Conservation (phyloP, 2,113 vertebrate genomes). For the Grantiella picta region DNA sequence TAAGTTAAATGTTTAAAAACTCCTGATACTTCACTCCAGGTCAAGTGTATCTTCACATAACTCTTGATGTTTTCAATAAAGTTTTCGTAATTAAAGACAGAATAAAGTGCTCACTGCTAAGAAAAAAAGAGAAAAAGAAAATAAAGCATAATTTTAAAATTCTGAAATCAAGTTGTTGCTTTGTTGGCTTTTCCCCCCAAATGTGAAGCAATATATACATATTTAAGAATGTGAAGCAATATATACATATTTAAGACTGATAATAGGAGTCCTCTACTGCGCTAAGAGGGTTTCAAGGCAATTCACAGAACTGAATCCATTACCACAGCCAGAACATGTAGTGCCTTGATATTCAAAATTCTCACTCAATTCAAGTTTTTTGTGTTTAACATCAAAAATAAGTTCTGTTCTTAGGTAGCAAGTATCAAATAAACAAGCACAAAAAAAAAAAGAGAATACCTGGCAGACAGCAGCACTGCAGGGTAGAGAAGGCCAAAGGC, state of each 20-base stretch:
- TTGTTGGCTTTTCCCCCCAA: not conserved
- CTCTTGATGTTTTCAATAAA: slow-evolving; percentile 60
- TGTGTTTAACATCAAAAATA: not conserved
- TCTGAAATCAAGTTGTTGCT: not conserved
- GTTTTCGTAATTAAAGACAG: slow-evolving; percentile 5
- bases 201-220: not conserved
- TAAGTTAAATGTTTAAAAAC: slow-evolving; percentile 81
- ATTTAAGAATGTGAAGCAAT: not conserved
- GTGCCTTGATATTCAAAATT: not conserved
- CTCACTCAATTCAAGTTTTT: not conserved
- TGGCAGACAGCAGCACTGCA: not conserved
- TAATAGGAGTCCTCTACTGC: not conserved
- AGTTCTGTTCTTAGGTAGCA: not conserved
- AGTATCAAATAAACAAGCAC: not conserved
- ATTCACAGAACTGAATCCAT: not conserved
- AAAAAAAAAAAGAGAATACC: not conserved
- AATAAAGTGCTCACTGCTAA: not conserved
- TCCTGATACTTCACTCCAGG: slow-evolving; percentile 71
- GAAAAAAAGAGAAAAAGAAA: not conserved
- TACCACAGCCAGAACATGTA: not conserved
- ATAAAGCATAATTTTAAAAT: not conserved
- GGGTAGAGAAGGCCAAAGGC: not conserved
- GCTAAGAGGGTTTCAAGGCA: not conserved
- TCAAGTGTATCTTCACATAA: slow-evolving; percentile 66
- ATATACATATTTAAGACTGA: not conserved